Conservation (phyloP, 2,888 invertebrate genomes). For the Platycnemis pennipes region DNA sequence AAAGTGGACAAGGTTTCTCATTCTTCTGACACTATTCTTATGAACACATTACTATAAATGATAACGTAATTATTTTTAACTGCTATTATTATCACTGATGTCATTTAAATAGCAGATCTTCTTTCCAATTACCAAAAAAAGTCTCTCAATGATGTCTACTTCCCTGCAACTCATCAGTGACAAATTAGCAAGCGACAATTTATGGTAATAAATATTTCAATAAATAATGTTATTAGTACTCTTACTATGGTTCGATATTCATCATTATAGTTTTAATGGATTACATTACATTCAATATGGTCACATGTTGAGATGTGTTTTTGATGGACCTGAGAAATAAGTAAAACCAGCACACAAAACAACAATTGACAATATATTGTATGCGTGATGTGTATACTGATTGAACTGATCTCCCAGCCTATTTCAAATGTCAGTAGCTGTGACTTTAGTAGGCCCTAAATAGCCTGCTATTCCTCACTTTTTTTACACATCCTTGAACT, state of each 20-base stretch:
- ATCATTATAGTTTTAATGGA: constrained; percentile 66
- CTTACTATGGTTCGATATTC: constrained; percentile 67
- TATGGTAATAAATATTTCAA: constrained; percentile 67
- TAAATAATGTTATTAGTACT: constrained; percentile 68
- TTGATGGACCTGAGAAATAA: constrained; percentile 68
- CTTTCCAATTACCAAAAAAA: constrained; percentile 64
- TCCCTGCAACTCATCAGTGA: constrained; percentile 64
- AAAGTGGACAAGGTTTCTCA: constrained; percentile 63
- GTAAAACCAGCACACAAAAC: constrained; percentile 65
- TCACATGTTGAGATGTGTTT: constrained; percentile 68
- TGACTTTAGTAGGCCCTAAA: constrained; percentile 61
- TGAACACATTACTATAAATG: constrained; percentile 57
- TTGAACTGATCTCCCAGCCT: constrained; percentile 61
- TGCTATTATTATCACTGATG: constrained; percentile 61
- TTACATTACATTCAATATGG: constrained; percentile 66
- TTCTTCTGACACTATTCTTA: constrained; percentile 67
- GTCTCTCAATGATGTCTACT: constrained; percentile 65
- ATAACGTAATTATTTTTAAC: constrained; percentile 67
- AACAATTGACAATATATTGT: constrained; percentile 69
- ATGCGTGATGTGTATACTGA: constrained; percentile 70
- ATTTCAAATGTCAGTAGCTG: constrained; percentile 67
- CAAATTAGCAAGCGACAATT: constrained; percentile 58
- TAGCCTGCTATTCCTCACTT: constrained; percentile 68
- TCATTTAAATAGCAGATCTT: constrained; percentile 63
- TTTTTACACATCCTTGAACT: constrained; percentile 53